These are phyloP conservation scores for Cephalopachus bancanus DNA, from an alignment of 2,797 vertebrate species.

Conservation along the genomic window DNA sequence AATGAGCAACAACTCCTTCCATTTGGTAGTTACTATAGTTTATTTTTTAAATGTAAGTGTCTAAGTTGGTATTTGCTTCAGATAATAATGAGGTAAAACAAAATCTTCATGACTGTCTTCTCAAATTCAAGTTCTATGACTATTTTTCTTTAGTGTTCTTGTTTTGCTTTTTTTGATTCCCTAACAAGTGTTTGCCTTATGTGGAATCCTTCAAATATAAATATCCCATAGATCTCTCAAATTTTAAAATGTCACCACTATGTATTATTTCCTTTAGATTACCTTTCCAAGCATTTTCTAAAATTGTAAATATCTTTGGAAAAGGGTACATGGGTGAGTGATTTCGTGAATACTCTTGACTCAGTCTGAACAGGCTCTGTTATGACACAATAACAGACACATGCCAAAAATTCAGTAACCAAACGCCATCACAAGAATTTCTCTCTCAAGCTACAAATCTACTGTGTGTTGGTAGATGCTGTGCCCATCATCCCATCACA, in stretches of 20 bases:
- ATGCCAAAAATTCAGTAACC: not conserved
- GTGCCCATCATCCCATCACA: not conserved
- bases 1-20: not conserved
- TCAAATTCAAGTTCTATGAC: not conserved
- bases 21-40: not conserved
- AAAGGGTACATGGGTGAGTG: rapidly evolving
- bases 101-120: not conserved
- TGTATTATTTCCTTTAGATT: not conserved
- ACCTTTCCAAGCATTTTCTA: not conserved
- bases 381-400: not conserved
- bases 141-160: not conserved
- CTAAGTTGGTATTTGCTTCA: not conserved
- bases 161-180: not conserved
- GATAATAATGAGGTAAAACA: not conserved
- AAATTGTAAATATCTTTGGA: not conserved
- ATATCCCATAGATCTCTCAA: not conserved
- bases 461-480: not conserved
- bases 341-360: not conserved
- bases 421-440: not conserved
- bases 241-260: not conserved
- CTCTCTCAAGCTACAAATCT: not conserved
- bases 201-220: not conserved
- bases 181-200: not conserved
- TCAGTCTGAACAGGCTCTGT: not conserved
- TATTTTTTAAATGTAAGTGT: not conserved